Conservation (phyloP, 92 coral and sea anemone genomes). For the Phenganax stokvisi region DNA sequence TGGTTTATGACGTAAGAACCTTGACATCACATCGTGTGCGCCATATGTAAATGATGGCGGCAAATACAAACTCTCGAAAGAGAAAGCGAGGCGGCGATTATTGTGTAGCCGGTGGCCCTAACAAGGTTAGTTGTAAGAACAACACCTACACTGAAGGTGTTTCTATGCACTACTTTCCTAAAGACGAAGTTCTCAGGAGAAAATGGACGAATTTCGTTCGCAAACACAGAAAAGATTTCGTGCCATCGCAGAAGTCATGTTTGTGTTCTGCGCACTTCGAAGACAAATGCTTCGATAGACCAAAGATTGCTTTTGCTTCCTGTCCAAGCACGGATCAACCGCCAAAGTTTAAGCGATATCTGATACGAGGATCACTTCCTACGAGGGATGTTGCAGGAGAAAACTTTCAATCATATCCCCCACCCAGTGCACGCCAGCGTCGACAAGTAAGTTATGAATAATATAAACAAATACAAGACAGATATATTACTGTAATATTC, state of each 20-base stretch:
- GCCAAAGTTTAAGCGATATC: background rate
- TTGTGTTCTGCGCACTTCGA: constrained; percentile 33
- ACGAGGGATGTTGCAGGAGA: background rate
- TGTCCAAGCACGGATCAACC: background rate
- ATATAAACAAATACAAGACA: too few species aligned
- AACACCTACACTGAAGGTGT: constrained; percentile 1
- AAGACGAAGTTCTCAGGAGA: background rate
- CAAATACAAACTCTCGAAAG: background rate
- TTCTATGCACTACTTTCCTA: constrained; percentile 31
- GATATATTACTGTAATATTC: too few species aligned
- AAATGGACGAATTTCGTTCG: constrained; percentile 25
- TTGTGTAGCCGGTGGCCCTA: constrained; percentile 27
- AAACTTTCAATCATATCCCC: background rate
- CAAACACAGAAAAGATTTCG: constrained; percentile 16
- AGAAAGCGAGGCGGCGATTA: constrained; percentile 14
- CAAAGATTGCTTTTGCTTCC: background rate
- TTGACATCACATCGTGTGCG: constrained; percentile 5
- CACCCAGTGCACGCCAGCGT: background rate
- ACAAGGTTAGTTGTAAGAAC: constrained; percentile 19
- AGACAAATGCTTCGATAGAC: background rate
- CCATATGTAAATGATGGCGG: constrained; percentile 17
- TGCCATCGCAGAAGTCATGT: constrained; percentile 20
- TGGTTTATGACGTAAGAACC: constrained; percentile 1
- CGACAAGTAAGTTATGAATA: too few species aligned
- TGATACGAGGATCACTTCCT: background rate